phyloP scores from a whole-genome alignment of 1,140 invertebrate species.

The Samia ricini region DNA sequence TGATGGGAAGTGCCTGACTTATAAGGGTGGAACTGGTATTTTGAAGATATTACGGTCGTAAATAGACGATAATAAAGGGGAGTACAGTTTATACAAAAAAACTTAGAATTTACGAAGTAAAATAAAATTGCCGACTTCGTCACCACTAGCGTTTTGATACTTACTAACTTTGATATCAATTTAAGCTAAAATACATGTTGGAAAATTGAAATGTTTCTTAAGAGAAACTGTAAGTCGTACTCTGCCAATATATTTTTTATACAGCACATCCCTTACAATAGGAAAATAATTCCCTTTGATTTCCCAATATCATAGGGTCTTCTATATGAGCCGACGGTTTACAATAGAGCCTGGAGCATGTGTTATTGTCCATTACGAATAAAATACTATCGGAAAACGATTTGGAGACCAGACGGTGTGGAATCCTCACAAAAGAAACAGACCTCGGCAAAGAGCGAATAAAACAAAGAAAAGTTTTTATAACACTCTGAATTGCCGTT shows the following conservation, averaged over 20 bases:
- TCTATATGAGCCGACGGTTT: neutral
- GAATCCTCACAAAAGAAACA: slow-evolving; percentile 35
- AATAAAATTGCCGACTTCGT: no score
- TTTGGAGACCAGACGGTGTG: slow-evolving; percentile 53
- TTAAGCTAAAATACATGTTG: no score
- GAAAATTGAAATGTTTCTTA: neutral
- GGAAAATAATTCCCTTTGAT: neutral
- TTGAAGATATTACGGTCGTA: neutral
- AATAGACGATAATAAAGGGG: neutral
- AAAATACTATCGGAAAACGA: slow-evolving; percentile 69
- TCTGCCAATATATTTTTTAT: neutral
- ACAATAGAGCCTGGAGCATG: slow-evolving; percentile 21
- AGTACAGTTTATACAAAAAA: neutral
- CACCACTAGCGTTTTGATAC: no score
- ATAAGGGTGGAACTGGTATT: neutral
- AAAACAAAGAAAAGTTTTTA: slow-evolving; percentile 67
- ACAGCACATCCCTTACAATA: neutral
- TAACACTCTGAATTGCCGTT: slow-evolving; percentile 48
- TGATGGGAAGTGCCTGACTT: neutral
- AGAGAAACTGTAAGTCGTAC: neutral
- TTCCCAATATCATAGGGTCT: neutral
- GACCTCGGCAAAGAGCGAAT: slow-evolving; percentile 23
- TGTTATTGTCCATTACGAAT: slow-evolving; percentile 64
- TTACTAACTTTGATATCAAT: no score
- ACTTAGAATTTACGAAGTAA: no score